These are phyloP conservation scores for Hystrix cristata DNA, from an alignment of 2,113 vertebrate species.

Conservation along the genomic window DNA sequence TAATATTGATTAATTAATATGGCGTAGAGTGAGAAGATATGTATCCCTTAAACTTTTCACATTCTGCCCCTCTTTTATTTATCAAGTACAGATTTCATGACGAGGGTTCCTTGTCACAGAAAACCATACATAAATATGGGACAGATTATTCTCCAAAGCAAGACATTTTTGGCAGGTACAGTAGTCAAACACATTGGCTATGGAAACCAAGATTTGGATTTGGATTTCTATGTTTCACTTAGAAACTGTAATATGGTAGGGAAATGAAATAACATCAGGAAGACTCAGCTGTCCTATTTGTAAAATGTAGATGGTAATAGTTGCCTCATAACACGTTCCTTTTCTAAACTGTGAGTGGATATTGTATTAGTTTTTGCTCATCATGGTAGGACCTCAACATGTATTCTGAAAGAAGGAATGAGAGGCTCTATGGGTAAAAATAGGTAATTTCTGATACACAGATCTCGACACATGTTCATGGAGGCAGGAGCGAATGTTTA, in stretches of 20 bases:
- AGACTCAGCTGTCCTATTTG: not conserved
- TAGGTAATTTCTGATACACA: not conserved
- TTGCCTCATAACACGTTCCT: not conserved
- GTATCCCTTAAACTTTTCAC: not conserved
- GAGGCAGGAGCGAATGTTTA: not conserved
- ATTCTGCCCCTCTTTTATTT: not conserved
- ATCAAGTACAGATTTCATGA: not conserved
- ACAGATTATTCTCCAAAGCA: not conserved
- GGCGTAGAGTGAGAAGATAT: not conserved
- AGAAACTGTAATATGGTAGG: not conserved
- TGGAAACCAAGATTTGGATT: not conserved
- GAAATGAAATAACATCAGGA: not conserved
- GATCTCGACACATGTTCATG: not conserved
- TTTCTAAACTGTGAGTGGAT: not conserved
- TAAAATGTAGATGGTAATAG: not conserved
- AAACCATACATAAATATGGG: not conserved
- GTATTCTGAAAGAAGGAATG: constrained; percentile 20
- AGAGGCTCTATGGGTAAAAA: not conserved
- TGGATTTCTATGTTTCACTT: not conserved
- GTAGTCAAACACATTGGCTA: not conserved
- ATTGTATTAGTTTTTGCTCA: not conserved
- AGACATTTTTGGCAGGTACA: not conserved
- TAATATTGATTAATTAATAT: not conserved
- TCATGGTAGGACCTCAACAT: not conserved
- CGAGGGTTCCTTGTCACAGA: not conserved